Percentiles rank a stretch among this genome's conserved stretches.
Evolutionary conservation across 2,797 vertebrate genomes (phyloP).

Genomic region (Tokudaia muenninki): DNA sequence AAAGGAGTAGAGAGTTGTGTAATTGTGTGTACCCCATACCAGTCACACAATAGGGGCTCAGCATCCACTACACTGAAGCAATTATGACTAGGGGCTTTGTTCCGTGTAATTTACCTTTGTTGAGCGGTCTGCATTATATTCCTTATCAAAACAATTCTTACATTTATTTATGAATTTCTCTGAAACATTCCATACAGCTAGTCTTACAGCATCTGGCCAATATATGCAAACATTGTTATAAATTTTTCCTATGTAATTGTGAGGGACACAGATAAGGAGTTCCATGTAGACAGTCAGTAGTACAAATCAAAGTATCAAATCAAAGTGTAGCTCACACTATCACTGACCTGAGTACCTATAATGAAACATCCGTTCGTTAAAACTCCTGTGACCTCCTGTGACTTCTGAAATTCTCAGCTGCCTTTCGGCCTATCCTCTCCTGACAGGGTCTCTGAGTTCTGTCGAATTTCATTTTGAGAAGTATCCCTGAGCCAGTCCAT

Average conservation of each 20-base stretch:
- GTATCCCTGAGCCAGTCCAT: neutral
- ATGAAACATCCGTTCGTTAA: neutral
- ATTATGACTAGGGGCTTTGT: neutral
- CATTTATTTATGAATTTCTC: conserved; percentile 14
- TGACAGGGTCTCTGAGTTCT: conserved; percentile 22
- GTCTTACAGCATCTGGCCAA: neutral
- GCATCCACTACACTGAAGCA: neutral
- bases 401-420: neutral
- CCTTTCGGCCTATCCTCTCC: neutral
- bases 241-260: neutral
- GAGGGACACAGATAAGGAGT: neutral
- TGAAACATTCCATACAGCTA: neutral
- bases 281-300: neutral
- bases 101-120: neutral
- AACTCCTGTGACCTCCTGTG: neutral
- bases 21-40: neutral
- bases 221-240: neutral
- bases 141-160: neutral
- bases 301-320: neutral
- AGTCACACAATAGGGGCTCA: neutral
- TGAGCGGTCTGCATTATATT: neutral
- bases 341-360: neutral
- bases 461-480: neutral
- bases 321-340: neutral
- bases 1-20: neutral